These are phyloP conservation scores for Girardia tigrina DNA, from an alignment of 2,888 invertebrate species.

Conservation along the genomic window DNA sequence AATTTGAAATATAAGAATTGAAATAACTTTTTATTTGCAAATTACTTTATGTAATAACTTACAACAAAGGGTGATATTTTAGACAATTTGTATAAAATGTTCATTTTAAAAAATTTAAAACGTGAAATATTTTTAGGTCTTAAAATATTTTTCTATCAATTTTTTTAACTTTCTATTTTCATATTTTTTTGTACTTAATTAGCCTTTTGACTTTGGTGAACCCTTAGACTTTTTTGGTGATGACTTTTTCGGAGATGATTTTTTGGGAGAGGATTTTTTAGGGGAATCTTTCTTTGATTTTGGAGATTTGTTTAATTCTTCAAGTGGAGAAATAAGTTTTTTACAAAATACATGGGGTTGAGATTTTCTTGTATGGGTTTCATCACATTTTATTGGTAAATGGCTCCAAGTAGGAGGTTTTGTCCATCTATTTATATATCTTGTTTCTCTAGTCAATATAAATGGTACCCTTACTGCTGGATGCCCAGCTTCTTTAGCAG, in stretches of 20 bases:
- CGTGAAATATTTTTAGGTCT: too few species aligned
- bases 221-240: background rate
- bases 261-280: background rate
- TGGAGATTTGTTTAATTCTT: background rate
- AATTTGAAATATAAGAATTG: too few species aligned
- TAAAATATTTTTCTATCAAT: too few species aligned
- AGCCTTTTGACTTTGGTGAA: background rate
- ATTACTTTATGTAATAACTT: too few species aligned
- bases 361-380: background rate
- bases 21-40: too few species aligned
- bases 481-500: slow-evolving; percentile 11
- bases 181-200: too few species aligned
- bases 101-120: too few species aligned
- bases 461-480: background rate
- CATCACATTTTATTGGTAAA: background rate
- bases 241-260: background rate
- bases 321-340: background rate
- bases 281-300: background rate
- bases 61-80: too few species aligned
- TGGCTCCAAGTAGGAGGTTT: background rate
- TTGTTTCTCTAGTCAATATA: background rate
- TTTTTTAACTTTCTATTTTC: too few species aligned
- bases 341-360: slow-evolving; percentile 6
- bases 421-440: background rate
- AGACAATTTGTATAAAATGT: too few species aligned